Conservation (phyloP, 2,113 vertebrate genomes). For the Tor tambroides region DNA sequence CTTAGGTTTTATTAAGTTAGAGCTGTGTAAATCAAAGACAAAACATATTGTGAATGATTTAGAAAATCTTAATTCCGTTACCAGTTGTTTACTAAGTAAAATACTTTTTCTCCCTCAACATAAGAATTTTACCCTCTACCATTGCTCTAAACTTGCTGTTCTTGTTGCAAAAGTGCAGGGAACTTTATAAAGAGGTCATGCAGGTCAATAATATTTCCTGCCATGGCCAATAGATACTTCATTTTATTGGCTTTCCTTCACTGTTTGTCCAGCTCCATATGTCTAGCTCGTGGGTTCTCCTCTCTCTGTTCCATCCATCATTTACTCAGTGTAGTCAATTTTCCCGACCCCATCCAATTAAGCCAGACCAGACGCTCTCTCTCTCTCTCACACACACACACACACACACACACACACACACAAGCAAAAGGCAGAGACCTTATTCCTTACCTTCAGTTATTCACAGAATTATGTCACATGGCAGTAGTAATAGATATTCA, state of each 20-base stretch:
- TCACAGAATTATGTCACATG: not conserved
- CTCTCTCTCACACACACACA: not conserved
- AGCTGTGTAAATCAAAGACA: not conserved
- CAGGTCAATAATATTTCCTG: conserved; percentile 42
- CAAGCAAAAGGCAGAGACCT: not conserved
- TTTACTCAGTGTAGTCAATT: conserved; percentile 21
- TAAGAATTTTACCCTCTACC: too few relatives aligned
- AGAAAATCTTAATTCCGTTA: not conserved
- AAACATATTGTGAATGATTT: not conserved
- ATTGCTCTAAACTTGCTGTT: conserved; percentile 2
- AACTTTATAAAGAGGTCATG: conserved; percentile 44
- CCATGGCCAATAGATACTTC: conserved; percentile 43
- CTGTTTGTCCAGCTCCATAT: conserved; percentile 36
- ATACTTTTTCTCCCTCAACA: not conserved
- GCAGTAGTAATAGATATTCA: not conserved
- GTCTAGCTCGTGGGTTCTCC: not conserved
- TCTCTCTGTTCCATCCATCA: conserved; percentile 13
- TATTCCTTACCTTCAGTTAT: not conserved
- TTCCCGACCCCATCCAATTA: not conserved
- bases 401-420: not conserved
- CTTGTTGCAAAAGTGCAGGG: conserved; percentile 33
- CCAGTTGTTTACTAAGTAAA: not conserved
- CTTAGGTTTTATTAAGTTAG: not conserved
- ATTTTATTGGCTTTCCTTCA: conserved; percentile 46
- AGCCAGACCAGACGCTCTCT: not conserved